Evolutionary conservation across 2,888 invertebrate species (phyloP).

Genomic region (Palloptera scutellata): DNA sequence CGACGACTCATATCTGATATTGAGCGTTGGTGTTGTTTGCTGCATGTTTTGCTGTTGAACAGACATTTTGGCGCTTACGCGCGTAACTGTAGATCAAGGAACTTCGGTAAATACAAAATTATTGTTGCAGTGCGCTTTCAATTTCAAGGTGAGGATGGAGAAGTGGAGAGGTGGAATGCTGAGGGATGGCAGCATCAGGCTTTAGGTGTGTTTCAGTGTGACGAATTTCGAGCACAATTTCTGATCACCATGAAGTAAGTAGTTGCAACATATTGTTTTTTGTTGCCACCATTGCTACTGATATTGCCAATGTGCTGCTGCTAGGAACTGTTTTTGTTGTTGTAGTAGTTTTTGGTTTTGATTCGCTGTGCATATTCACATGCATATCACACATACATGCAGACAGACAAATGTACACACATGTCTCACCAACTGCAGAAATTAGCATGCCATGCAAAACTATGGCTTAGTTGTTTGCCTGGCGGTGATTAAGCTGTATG

Average conservation of each 20-base stretch:
- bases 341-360: neutral
- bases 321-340: constrained; percentile 12
- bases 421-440: constrained; percentile 1
- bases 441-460: constrained; percentile 12
- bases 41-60: neutral
- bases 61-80: constrained; percentile 12
- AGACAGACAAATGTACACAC: neutral
- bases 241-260: neutral
- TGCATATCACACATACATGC: neutral
- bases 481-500: constrained; percentile 16
- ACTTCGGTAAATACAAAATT: no score
- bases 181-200: neutral
- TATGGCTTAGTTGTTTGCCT: neutral
- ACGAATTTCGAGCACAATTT: no score
- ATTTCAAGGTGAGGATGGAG: neutral
- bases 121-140: no score
- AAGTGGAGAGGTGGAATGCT: neutral
- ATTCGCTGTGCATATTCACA: constrained; percentile 11
- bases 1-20: no score
- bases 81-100: constrained; percentile 13
- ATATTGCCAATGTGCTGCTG: neutral
- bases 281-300: constrained; percentile 28
- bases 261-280: neutral
- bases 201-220: no score
- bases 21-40: no score